Percentiles rank a stretch among this genome's conserved stretches.
Conservation (phyloP, 2,888 invertebrate species). For the Drosophila colorata region DNA sequence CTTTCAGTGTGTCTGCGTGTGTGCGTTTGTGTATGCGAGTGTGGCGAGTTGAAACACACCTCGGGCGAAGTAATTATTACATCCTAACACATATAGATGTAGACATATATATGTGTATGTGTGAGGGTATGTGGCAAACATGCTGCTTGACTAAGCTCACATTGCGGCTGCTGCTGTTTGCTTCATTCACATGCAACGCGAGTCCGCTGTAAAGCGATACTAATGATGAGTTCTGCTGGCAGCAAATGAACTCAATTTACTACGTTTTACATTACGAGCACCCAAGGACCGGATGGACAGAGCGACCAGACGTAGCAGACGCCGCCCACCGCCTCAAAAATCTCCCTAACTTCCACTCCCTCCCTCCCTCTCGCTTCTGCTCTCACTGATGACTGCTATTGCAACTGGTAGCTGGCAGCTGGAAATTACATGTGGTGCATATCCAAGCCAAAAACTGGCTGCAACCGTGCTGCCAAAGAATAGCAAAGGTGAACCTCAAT, state of each 20-base stretch:
- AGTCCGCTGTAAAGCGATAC: conserved; percentile 81
- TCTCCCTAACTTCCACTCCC: neutral
- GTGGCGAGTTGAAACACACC: conserved; percentile 54
- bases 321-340: conserved; percentile 3
- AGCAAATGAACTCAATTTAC: conserved; percentile 81
- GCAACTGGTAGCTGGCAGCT: conserved; percentile 61
- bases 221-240: conserved; percentile 80
- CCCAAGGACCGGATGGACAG: conserved; percentile 20
- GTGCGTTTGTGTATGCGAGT: conserved; percentile 16
- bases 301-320: conserved; percentile 5
- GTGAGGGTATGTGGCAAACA: conserved; percentile 21
- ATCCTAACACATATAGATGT: conserved; percentile 55
- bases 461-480: conserved; percentile 25
- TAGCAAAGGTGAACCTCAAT: conserved; percentile 38
- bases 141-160: conserved; percentile 34
- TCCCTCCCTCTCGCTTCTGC: neutral
- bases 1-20: conserved; percentile 34
- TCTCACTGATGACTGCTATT: conserved; percentile 1
- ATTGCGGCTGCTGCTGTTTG: conserved; percentile 35
- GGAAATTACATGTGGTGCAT: conserved; percentile 68
- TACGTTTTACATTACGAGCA: conserved; percentile 69
- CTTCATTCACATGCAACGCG: conserved; percentile 69
- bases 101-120: conserved; percentile 30
- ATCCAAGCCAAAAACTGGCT: conserved; percentile 29
- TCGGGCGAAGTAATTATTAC: conserved; percentile 75